Evolutionary conservation across 2,888 invertebrate genomes (phyloP).

Genomic region (Emmelina monodactyla): DNA sequence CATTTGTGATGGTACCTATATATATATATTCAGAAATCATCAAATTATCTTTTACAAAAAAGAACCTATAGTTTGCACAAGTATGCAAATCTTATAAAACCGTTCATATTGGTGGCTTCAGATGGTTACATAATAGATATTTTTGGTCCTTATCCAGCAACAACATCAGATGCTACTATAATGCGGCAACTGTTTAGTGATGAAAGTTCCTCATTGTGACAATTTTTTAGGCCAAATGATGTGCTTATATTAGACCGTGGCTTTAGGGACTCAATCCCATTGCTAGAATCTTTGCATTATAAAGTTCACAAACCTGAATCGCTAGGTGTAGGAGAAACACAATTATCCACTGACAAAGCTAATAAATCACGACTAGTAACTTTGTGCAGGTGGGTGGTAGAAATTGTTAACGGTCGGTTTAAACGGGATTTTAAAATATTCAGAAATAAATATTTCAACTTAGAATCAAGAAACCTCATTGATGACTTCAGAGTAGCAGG

Average conservation of each 20-base stretch:
- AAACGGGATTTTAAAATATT: conserved; percentile 13
- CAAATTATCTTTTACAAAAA: conserved; percentile 12
- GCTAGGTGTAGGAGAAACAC: conserved; percentile 8
- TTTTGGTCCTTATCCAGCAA: conserved; percentile 10
- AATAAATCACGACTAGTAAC: conserved; percentile 12
- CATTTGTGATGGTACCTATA: conserved; percentile 10
- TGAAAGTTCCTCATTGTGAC: neutral
- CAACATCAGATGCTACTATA: conserved; percentile 10
- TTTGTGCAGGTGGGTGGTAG: conserved; percentile 13
- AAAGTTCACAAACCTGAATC: conserved; percentile 9
- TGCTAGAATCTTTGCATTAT: conserved; percentile 4
- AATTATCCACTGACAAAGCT: conserved; percentile 10
- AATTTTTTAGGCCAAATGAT: conserved; percentile 3
- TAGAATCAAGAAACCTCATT: conserved; percentile 7
- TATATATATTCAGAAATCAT: conserved; percentile 9
- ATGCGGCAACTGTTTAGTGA: conserved; percentile 3
- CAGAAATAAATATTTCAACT: conserved; percentile 7
- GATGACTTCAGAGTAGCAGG: conserved; percentile 10
- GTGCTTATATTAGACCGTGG: conserved; percentile 7
- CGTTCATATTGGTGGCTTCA: conserved; percentile 10
- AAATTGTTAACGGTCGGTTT: conserved; percentile 13
- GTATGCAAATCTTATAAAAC: conserved; percentile 12
- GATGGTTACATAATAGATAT: conserved; percentile 13
- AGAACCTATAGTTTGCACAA: conserved; percentile 12
- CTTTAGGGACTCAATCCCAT: conserved; percentile 4